Conservation (phyloP, 1,140 invertebrate species). For the Pseudomyrmex pallidus region DNA sequence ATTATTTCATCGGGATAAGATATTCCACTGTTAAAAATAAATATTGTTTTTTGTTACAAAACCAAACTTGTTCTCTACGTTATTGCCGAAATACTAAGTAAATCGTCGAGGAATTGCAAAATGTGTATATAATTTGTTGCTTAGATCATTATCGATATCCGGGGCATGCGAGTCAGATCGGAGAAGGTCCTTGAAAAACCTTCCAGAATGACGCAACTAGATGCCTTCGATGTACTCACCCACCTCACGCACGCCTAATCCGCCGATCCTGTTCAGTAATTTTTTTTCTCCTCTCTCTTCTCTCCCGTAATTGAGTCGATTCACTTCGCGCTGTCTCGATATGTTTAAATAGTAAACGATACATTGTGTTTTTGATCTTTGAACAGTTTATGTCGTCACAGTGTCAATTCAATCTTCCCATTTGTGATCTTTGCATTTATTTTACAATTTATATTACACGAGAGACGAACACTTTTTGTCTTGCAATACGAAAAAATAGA, state of each 20-base stretch:
- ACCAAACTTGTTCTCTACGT: neutral
- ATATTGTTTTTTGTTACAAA: neutral
- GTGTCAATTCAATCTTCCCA: too few relatives aligned
- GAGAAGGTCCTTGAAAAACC: conserved; percentile 59
- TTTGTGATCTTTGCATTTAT: too few relatives aligned
- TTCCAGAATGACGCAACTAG: conserved; percentile 39
- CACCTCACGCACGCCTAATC: conserved; percentile 59
- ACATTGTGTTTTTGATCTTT: conserved; percentile 1
- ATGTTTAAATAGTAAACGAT: conserved; percentile 47
- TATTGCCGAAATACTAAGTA: neutral
- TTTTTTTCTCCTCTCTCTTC: conserved; percentile 39
- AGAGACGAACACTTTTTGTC: neutral
- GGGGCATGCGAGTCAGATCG: conserved; percentile 17
- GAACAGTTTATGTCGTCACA: neutral
- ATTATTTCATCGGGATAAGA: too few relatives aligned
- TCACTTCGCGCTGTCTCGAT: conserved; percentile 27
- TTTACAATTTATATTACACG: neutral
- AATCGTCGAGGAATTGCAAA: conserved; percentile 20
- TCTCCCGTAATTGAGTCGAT: conserved; percentile 43
- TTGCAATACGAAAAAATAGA: too few relatives aligned
- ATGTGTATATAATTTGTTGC: conserved; percentile 22
- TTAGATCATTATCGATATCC: neutral
- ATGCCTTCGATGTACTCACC: conserved; percentile 42
- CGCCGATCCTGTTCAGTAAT: conserved; percentile 60
- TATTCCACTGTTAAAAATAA: neutral